Evolutionary conservation across 2,888 invertebrate genomes (phyloP), one percentile per base, ranked within the genome.

Genomic region (Drosophila paranaensis): DNA sequence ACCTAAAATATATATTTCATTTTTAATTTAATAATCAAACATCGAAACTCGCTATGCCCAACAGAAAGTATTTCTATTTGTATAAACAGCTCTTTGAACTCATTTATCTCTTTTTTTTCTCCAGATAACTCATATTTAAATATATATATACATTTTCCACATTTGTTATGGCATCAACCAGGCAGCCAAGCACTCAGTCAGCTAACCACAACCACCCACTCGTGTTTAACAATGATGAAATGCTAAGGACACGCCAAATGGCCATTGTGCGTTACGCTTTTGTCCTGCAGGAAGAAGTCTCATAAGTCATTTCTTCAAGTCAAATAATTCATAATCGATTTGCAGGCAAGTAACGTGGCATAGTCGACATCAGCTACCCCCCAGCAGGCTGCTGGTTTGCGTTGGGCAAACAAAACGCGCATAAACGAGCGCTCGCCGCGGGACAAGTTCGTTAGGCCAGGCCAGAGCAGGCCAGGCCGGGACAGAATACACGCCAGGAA

Each of bases 311-410:
- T 90, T 88, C 83, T 79, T 71, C 78, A 89, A 88, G 79, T 90
- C 90, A 89, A 90, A 91, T 90, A 90, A 90, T 89, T 91, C 90
- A 90, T 90, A 90, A 90, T 91, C 91, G 90, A 91, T 90, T 88
- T 83, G 77, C 72, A 76, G 66, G 40, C 45, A 39, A 45, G 50
- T 30, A 51, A 16, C 48, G 11, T 16, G 48, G 53, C 60, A 37
- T 50, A 35, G 9, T 43, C 27, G 35, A 35, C 35, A 35, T 20
- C 27, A 35, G 30, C 53, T 40, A 45, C 33, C 20, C 13, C 33
- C 20, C 13, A 39, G 5, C 16, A 40, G 27, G 39, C 30, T 40
- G 16, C 66, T 8, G 45, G 71, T 71, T 77, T 74, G 66, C 43
- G 35, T 35, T 63, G 40, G 43, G 74, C 71, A 79, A 79, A 79